These are phyloP conservation scores for Geodia barretti DNA, from an alignment of 37 sponge, comb jelly and placozoan species.

Conservation along the genomic window DNA sequence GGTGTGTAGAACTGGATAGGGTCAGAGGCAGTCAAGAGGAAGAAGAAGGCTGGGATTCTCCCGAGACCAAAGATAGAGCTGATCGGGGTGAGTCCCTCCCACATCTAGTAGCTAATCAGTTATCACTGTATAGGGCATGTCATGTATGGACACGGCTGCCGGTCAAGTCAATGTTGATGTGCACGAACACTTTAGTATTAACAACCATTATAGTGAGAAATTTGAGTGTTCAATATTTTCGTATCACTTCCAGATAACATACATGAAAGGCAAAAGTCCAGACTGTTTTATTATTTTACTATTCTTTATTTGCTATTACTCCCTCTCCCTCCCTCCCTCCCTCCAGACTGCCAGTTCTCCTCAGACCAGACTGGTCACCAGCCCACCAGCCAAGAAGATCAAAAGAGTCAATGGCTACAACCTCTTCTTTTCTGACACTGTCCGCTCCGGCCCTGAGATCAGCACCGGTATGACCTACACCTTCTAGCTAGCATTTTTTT, in stretches of 20 bases:
- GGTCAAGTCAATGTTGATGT: no score
- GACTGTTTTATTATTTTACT: no score
- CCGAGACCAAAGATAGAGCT: constrained; percentile 83
- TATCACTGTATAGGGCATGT: no score
- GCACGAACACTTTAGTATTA: no score
- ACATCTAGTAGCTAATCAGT: no score
- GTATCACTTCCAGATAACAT: no score
- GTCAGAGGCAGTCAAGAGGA: constrained; percentile 87
- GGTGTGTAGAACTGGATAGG: constrained; percentile 98
- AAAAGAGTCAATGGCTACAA: constrained; percentile 79
- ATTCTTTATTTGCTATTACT: not conserved
- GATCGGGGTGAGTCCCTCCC: constrained; percentile 54
- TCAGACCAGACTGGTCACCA: constrained; percentile 21
- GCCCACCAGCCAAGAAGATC: constrained; percentile 65
- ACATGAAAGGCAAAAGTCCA: no score
- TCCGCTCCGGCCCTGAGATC: constrained; percentile 47
- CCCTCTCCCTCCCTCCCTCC: not conserved
- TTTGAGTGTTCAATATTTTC: no score
- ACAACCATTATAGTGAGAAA: no score
- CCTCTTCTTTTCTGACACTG: constrained; percentile 75
- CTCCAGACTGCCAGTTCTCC: constrained; percentile 13
- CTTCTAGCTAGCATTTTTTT: no score
- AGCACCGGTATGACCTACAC: constrained; percentile 55
- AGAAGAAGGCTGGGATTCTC: constrained; percentile 83
- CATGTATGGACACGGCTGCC: no score